Base-by-base conservation (phyloP, 2,888 invertebrate species). In the Spisula subtruncata region DNA sequence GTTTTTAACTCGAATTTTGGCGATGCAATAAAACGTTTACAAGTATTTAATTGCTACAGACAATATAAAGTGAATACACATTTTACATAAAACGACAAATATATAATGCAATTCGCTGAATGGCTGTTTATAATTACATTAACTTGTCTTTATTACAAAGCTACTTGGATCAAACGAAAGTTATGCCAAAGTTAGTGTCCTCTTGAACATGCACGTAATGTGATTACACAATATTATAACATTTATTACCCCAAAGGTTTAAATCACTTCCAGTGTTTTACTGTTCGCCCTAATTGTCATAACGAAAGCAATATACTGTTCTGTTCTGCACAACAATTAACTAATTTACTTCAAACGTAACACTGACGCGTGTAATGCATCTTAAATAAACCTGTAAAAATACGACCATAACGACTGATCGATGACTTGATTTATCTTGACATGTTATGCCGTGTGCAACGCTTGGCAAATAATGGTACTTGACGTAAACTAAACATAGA, bases 301-400 rank as follows among this genome's bases (percentile, higher is more conserved):
- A 4, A 66, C 60, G 20, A 25, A 4, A n/a, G 60, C 51, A 66
- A n/a, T n/a, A n/a, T n/a, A n/a, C n/a, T n/a, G n/a, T n/a, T n/a
- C n/a, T n/a, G n/a, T n/a, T n/a, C n/a, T n/a, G n/a, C n/a, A n/a
- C n/a, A n/a, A n/a, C n/a, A n/a, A 25, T 66, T 5, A 25, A 20
- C 25, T 25, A 60, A 60, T 60, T 60, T 25, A 66, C 60, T 66
- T 66, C 60, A 66, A 66, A 66, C n/a, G 25, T n/a, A 25, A 66
- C 2, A 25, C 25, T 25, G 10, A 25, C 8, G 25, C 60, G 12
- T 25, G 25, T 66, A 66, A 66, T 25, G 1, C 25, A 66, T n/a
- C 5, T 25, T 8, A 4, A 66, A 25, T 66, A 8, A 25, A 66
- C 60, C 60, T 66, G 60, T 25, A 66, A 66, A 66, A 66, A 25